These are phyloP conservation scores for Himalopsyche japonica DNA, from an alignment of 2,888 invertebrate genomes.

Conservation along the genomic window DNA sequence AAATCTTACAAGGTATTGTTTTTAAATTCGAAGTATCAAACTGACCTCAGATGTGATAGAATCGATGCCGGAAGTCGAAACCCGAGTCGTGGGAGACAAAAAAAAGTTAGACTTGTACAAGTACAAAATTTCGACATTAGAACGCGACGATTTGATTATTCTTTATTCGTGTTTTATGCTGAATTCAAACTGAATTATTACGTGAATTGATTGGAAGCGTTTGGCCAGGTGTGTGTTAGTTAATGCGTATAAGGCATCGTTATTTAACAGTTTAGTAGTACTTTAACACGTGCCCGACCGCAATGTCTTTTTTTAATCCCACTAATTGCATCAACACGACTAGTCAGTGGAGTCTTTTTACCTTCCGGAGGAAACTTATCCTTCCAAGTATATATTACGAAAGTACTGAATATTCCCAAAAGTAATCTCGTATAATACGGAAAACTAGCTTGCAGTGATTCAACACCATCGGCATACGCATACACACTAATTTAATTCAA, in stretches of 20 bases:
- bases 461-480: background rate
- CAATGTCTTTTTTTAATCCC: background rate
- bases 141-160: too few species aligned
- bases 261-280: background rate
- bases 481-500: too few species aligned
- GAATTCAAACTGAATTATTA: too few species aligned
- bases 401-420: conserved; percentile 28
- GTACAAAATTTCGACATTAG: too few species aligned
- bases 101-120: too few species aligned
- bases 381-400: background rate
- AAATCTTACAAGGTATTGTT: too few species aligned
- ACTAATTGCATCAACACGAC: background rate
- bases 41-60: too few species aligned
- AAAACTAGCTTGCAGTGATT: background rate
- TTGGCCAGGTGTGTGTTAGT: background rate
- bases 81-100: too few species aligned
- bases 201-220: too few species aligned
- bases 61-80: too few species aligned
- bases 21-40: too few species aligned
- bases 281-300: background rate
- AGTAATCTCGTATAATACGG: conserved; percentile 25
- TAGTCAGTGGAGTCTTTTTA: background rate
- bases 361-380: background rate
- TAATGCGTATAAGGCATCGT: background rate
- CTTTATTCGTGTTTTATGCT: too few species aligned